A percentile compares a stretch with the other conserved stretches of the same genome.
These are phyloP conservation scores for Lithophane leautieri DNA, from an alignment of 2,888 invertebrate genomes.

Conservation along the genomic window DNA sequence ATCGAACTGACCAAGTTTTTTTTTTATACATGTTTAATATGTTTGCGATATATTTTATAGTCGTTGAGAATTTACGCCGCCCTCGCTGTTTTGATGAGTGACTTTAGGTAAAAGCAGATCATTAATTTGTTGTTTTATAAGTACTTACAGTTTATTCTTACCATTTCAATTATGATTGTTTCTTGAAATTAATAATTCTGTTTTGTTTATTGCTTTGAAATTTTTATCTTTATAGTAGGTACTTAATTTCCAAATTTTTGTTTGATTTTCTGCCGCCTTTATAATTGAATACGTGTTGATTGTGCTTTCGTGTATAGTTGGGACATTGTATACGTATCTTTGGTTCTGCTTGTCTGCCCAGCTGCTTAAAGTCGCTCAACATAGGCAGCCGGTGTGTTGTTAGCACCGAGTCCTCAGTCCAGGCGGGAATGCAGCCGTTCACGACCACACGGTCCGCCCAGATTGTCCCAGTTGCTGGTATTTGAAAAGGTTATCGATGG, in stretches of 20 bases:
- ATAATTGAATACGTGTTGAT: neutral
- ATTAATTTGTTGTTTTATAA: slow-evolving; percentile 2
- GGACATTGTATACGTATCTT: neutral
- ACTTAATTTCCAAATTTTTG: neutral
- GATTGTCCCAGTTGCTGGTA: slow-evolving; percentile 56
- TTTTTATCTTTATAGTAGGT: neutral
- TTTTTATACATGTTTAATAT: slow-evolving; percentile 34
- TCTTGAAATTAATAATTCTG: neutral
- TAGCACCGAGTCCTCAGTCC: slow-evolving; percentile 21
- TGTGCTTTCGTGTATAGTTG: neutral
- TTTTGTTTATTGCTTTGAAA: slow-evolving; percentile 1
- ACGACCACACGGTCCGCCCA: slow-evolving; percentile 12
- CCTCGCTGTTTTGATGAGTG: slow-evolving; percentile 22
- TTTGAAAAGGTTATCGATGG: slow-evolving; percentile 40
- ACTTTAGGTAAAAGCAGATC: slow-evolving; percentile 4
- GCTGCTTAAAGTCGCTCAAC: slow-evolving; percentile 11
- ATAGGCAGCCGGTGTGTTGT: slow-evolving; percentile 20
- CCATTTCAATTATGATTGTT: slow-evolving; percentile 6
- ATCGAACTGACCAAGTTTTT: slow-evolving; percentile 33
- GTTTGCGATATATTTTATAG: slow-evolving; percentile 49
- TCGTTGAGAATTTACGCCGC: slow-evolving; percentile 21
- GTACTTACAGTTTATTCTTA: slow-evolving; percentile 15
- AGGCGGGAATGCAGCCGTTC: neutral
- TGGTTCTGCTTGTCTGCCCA: neutral
- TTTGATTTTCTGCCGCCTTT: neutral